These are phyloP conservation scores for Melieria omissa DNA, from an alignment of 2,888 invertebrate genomes.

Conservation along the genomic window DNA sequence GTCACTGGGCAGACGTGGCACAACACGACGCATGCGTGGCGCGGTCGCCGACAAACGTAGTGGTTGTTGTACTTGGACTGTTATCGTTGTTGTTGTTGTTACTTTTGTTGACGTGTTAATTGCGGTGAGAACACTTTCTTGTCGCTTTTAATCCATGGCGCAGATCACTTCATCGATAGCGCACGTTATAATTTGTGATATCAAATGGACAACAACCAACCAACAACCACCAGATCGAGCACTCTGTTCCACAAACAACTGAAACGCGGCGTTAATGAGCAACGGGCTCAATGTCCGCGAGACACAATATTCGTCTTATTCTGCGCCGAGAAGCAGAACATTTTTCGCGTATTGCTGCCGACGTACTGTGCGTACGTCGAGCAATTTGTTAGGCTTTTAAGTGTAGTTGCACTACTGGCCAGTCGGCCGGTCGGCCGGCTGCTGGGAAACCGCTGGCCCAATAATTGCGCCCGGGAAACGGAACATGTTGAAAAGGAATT, in stretches of 20 bases:
- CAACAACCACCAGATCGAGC: neutral
- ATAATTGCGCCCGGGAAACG: slow-evolving; percentile 5
- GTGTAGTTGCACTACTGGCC: slow-evolving; percentile 8
- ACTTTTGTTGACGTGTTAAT: slow-evolving; percentile 37
- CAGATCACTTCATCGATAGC: slow-evolving; percentile 18
- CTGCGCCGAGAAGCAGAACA: slow-evolving; percentile 17
- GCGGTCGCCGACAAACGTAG: neutral
- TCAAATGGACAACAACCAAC: slow-evolving; percentile 19
- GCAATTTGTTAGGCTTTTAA: slow-evolving; percentile 35
- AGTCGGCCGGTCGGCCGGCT: slow-evolving; percentile 5
- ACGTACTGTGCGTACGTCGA: slow-evolving; percentile 29
- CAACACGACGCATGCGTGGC: slow-evolving; percentile 14
- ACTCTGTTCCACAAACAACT: neutral
- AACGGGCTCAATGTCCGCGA: neutral
- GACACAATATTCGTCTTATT: slow-evolving; percentile 1
- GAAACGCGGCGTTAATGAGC: slow-evolving; percentile 22
- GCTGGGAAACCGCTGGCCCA: slow-evolving; percentile 23
- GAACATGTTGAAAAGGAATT: slow-evolving; percentile 41
- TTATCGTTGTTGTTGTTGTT: neutral
- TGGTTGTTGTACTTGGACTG: neutral
- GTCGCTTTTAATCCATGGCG: neutral
- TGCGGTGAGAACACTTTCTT: slow-evolving; percentile 28
- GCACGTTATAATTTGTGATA: slow-evolving; percentile 26
- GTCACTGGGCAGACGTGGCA: neutral
- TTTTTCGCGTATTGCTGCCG: slow-evolving; percentile 34